Base-by-base conservation (phyloP, 2,113 vertebrate genomes). In the Lethenteron camtschaticum region DNA sequence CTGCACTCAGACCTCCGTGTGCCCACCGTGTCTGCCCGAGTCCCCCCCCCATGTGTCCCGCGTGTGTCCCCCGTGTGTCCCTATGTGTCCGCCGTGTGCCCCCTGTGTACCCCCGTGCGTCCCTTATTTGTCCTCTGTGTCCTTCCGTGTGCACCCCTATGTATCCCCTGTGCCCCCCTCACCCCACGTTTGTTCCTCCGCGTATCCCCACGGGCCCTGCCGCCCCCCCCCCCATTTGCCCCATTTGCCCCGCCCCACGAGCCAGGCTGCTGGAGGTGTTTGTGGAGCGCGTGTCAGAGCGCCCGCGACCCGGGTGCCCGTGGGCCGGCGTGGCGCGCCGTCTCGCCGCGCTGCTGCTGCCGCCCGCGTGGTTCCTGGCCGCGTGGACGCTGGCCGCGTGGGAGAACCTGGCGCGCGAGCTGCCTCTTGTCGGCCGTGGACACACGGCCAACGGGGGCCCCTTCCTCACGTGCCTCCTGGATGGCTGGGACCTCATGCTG, bases 401-500 rank as follows among this genome's bases (percentile, higher is more conserved):
- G 73, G 85, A 96, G 75, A 87, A 85, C 72, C 71, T 80, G 1
- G 79, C 77, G 71, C 83, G 79, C 72, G 83, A 89, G 72, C 77
- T 85, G 10, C 84, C 86, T 0, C 75, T 94, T 70, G 83, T 95
- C 68, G 56, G 83, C 66, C 81, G 70, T 1, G 76, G 82, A 71
- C 83, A 77, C 74, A 96, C 89, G 0, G 12, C 75, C 2, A 76
- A 75, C 0, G 90, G 90, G n/a, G 86, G 83, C 70, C 80, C 74
- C 20, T 96, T 96, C 79, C 83, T 75, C 73, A 78, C 85, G 75
- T 96, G 94, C 12, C 80, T 85, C 77, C 80, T 90, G 1, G 86
- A 95, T 78, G 86, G 82, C 56, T 96, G 91, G 94, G 94, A 96
- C 77, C 94, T 95, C 80, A 86, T 95, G 87, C 94, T 96, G 91